Conservation (phyloP, 1,140 invertebrate genomes). For the Penaeus japonicus region DNA sequence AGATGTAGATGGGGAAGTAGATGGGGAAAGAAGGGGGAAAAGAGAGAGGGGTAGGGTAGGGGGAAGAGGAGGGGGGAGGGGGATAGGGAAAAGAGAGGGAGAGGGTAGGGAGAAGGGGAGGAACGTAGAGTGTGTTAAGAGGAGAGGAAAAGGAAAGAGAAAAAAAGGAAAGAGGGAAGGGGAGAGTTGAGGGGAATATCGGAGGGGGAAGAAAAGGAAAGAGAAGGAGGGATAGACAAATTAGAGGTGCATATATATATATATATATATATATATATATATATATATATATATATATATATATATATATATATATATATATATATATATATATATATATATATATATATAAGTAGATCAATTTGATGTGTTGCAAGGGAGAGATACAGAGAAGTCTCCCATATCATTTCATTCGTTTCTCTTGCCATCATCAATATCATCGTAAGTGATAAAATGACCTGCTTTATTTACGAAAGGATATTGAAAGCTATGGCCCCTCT, state of each 20-base stretch:
- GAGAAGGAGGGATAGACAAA: neutral
- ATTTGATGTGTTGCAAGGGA: no score
- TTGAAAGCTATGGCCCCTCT: no score
- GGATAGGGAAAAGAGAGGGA: neutral
- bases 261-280: neutral
- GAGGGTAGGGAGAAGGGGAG: neutral
- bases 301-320: neutral
- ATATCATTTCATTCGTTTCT: no score
- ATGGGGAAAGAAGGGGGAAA: neutral
- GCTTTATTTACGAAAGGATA: no score
- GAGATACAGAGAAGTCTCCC: no score
- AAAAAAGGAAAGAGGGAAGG: neutral
- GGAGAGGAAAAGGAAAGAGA: neutral
- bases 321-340: neutral
- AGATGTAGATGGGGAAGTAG: neutral
- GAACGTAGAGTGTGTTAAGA: neutral
- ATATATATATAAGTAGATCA: no score
- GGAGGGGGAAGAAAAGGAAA: neutral
- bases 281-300: neutral
- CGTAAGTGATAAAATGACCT: no score
- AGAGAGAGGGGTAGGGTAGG: slow-evolving; percentile 1
- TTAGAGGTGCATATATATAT: neutral
- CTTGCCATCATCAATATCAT: no score
- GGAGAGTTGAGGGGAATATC: neutral
- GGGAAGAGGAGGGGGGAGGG: neutral